Evolutionary conservation across 2,113 vertebrate genomes (phyloP).

Genomic region (Hemicordylus capensis): DNA sequence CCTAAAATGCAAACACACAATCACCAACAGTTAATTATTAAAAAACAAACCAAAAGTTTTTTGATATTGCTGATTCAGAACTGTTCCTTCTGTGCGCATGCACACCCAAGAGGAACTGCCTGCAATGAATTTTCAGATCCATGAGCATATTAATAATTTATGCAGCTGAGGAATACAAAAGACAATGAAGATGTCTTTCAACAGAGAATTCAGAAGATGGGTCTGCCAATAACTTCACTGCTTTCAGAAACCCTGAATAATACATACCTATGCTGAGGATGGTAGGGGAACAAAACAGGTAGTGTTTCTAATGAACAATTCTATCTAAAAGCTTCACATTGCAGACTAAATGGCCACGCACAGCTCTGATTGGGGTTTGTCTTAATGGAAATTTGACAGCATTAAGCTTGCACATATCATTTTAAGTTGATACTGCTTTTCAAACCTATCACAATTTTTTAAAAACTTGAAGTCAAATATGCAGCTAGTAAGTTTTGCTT

Average conservation of each 20-base stretch:
- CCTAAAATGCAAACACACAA: slow-evolving; percentile 68
- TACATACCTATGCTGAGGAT: slow-evolving; percentile 48
- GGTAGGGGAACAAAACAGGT: slow-evolving; percentile 12
- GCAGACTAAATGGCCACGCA: slow-evolving; percentile 30
- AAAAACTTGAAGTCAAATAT: not conserved
- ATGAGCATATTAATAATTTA: slow-evolving; percentile 61
- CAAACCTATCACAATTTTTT: not conserved
- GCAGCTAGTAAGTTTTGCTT: too few relatives aligned
- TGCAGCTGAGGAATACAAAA: slow-evolving; percentile 38
- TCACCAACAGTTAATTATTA: slow-evolving; percentile 47
- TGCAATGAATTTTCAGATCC: slow-evolving; percentile 57
- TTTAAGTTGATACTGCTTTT: slow-evolving; percentile 24
- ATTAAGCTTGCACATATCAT: slow-evolving; percentile 34
- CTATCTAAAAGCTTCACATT: slow-evolving; percentile 61
- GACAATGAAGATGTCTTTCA: slow-evolving; percentile 51
- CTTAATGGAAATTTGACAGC: slow-evolving; percentile 48
- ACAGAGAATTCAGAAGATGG: slow-evolving; percentile 26
- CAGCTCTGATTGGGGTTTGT: slow-evolving; percentile 18
- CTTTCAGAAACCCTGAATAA: slow-evolving; percentile 70
- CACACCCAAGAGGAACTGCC: slow-evolving; percentile 32
- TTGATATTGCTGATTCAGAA: slow-evolving; percentile 45
- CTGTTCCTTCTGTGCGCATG: slow-evolving; percentile 23
- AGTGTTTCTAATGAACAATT: slow-evolving; percentile 35
- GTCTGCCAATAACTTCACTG: slow-evolving; percentile 46
- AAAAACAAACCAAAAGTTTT: too few relatives aligned